These are phyloP conservation scores for Orthonychiurus folsomi DNA, from an alignment of 2,888 invertebrate genomes.

Conservation along the genomic window DNA sequence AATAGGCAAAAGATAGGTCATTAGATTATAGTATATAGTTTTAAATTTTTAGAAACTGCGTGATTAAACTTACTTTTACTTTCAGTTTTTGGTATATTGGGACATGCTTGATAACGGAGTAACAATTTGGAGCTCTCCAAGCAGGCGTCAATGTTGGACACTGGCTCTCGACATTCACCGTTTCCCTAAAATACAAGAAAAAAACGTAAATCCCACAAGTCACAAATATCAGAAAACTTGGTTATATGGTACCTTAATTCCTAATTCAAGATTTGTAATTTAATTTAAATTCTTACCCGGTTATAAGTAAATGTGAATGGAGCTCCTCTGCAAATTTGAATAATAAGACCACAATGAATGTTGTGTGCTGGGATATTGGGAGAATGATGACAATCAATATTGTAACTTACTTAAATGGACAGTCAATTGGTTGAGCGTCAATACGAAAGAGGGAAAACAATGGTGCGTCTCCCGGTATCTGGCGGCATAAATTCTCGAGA, in stretches of 20 bases:
- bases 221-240: no score
- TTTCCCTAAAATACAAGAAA: no score
- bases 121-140: constrained; percentile 71
- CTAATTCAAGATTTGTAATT: no score
- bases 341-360: constrained; percentile 1
- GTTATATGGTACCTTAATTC: no score
- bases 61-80: constrained; percentile 56
- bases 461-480: constrained; percentile 62
- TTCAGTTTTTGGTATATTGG: constrained; percentile 66
- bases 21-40: neutral
- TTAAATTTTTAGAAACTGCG: neutral
- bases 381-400: neutral
- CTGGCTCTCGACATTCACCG: constrained; percentile 60
- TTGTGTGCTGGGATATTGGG: neutral
- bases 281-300: constrained; percentile 42
- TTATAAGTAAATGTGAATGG: constrained; percentile 74
- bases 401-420: constrained; percentile 55
- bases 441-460: constrained; percentile 67
- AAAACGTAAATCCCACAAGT: no score
- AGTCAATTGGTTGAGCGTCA: constrained; percentile 60
- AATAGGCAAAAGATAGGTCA: neutral
- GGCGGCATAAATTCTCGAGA: constrained; percentile 56
- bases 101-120: constrained; percentile 73
- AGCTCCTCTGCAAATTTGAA: constrained; percentile 48
- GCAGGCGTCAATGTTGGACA: constrained; percentile 71